Conservation (phyloP, 1,140 invertebrate species). For the Aphis gossypii region DNA sequence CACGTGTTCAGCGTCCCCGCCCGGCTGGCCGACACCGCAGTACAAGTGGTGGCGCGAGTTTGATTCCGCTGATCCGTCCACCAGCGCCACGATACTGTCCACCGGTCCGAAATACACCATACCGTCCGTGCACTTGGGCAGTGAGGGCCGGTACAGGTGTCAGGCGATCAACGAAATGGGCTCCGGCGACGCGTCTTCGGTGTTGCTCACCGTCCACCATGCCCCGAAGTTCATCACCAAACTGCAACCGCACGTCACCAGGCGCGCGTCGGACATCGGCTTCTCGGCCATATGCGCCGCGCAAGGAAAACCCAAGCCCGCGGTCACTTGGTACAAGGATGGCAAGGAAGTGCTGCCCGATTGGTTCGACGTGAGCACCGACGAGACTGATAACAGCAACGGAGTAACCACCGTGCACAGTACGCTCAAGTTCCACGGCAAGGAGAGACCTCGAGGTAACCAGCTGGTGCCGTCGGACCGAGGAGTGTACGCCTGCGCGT, state of each 20-base stretch:
- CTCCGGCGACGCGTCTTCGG: slow-evolving; percentile 80
- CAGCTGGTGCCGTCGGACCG: slow-evolving; percentile 82
- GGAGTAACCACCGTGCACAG: slow-evolving; percentile 84
- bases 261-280: slow-evolving; percentile 80
- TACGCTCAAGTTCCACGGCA: slow-evolving; percentile 80
- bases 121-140: slow-evolving; percentile 78
- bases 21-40: slow-evolving; percentile 86
- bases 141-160: slow-evolving; percentile 88
- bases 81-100: slow-evolving; percentile 71
- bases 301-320: slow-evolving; percentile 85
- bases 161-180: slow-evolving; percentile 89
- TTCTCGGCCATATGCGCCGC: slow-evolving; percentile 84
- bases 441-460: slow-evolving; percentile 76
- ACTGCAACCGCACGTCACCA: slow-evolving; percentile 82
- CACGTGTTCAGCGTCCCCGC: slow-evolving; percentile 83
- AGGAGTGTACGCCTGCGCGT: slow-evolving; percentile 86
- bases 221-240: slow-evolving; percentile 83
- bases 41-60: slow-evolving; percentile 87
- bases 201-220: slow-evolving; percentile 84
- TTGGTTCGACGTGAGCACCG: slow-evolving; percentile 81
- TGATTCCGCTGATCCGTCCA: slow-evolving; percentile 68
- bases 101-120: slow-evolving; percentile 86
- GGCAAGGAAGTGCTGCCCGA: slow-evolving; percentile 77
- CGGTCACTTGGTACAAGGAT: slow-evolving; percentile 86
- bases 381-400: slow-evolving; percentile 76